Evolutionary conservation across 1,140 invertebrate species (phyloP).

Genomic region (Ips typographus): DNA sequence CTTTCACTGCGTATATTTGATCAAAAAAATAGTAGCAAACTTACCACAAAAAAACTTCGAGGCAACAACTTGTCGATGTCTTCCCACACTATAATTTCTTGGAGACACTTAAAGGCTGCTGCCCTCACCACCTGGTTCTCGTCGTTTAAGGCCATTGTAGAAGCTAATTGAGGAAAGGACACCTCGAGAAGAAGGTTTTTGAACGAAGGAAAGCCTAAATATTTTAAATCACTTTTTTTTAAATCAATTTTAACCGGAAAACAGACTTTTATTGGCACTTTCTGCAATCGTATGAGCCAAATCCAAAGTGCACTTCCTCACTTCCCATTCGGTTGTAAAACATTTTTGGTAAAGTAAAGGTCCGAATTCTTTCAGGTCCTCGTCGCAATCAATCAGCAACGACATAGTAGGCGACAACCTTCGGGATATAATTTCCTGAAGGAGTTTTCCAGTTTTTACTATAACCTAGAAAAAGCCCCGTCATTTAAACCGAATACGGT

Average conservation of each 20-base stretch:
- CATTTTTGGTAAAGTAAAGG: constrained; percentile 22
- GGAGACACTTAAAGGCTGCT: constrained; percentile 26
- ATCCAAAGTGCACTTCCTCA: constrained; percentile 18
- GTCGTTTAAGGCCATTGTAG: constrained; percentile 30
- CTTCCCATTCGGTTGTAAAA: constrained; percentile 27
- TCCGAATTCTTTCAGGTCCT: constrained; percentile 19
- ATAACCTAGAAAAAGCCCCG: neutral
- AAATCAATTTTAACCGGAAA: neutral
- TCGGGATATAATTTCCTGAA: constrained; percentile 14
- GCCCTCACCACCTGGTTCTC: constrained; percentile 16
- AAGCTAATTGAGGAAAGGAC: constrained; percentile 11
- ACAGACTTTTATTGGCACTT: constrained; percentile 24
- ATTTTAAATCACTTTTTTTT: neutral
- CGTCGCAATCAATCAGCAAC: constrained; percentile 16
- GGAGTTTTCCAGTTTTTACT: constrained; percentile 3
- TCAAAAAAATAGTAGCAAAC: neutral
- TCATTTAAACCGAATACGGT: neutral
- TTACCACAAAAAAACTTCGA: constrained; percentile 18
- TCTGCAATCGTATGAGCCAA: constrained; percentile 17
- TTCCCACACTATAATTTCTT: constrained; percentile 20
- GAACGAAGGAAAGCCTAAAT: constrained; percentile 29
- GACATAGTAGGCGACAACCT: constrained; percentile 26
- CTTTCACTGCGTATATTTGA: too few relatives aligned
- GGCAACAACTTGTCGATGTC: constrained; percentile 13
- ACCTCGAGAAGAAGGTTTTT: constrained; percentile 18